Base-by-base conservation (phyloP, 2,113 vertebrate species). In the Glaucidium brasilianum region DNA sequence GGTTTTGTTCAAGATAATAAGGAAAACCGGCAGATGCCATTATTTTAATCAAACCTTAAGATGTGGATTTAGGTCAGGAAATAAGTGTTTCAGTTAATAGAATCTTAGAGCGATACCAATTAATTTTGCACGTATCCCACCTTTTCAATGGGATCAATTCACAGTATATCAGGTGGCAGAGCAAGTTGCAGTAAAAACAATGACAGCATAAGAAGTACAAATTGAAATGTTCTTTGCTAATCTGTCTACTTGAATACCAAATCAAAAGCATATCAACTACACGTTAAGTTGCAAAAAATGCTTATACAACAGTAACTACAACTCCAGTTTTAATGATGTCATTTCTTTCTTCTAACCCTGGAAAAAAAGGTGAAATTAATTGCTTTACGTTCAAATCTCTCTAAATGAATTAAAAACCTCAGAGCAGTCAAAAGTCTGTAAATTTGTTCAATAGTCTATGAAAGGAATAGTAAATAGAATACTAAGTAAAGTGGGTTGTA, bases 41-140 rank as follows among this genome's bases (percentile, higher is more conserved):
- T 6, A 52, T 84, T 95, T 93, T 91, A 92, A 95, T 97, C 97
- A 96, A 94, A 90, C 32, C 17, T 12, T 25, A 89, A 72, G 58
- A 81, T 34, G 5, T 74, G 59, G 35, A 85, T 85, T 95, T 76
- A 91, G 26, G 41, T 84, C 35, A 94, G 62, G 39, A 96, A 87
- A 76, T 81, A 32, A 52, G 37, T 53, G 32, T 83, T 96, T 91
- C 50, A 64, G 64, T 86, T 78, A 91, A 92, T 47, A 91, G 60
- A 30, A 37, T 93, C 34, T 82, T 63, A 79, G 59, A 73, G 37
- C 32, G 56, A 74, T 83, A 34, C 18, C 62, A 88, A 49, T 93
- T 94, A 92, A 73, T 83, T 89, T 76, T 97, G 23, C 49, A 60
- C 68, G 64, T 32, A 45, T 43, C 63, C 49, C 76, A 83, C 43